phyloP scores from a whole-genome alignment of 2,113 vertebrate genomes.

The Lophochroa leadbeateri region DNA sequence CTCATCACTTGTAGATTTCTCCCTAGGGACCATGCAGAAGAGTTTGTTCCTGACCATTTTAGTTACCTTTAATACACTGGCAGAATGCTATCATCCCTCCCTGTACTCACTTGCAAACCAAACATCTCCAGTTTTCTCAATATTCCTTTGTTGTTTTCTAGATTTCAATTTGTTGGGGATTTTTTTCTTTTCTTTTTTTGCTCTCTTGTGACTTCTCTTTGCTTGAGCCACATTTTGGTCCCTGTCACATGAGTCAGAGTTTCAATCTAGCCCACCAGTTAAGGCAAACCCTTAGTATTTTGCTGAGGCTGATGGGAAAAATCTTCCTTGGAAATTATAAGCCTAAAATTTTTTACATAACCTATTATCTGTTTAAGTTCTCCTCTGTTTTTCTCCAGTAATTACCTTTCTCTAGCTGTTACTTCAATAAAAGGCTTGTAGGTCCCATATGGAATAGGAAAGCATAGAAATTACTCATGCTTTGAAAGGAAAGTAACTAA shows the following conservation, averaged over 20 bases:
- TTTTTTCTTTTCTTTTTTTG: neutral
- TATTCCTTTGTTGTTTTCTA: neutral
- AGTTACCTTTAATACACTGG: neutral
- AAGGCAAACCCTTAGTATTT: neutral
- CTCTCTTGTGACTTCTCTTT: neutral
- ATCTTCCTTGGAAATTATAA: neutral
- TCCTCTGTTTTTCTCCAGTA: neutral
- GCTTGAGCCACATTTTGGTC: neutral
- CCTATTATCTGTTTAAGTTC: neutral
- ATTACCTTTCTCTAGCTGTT: slow-evolving; percentile 5
- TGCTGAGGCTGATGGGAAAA: neutral
- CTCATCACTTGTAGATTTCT: neutral
- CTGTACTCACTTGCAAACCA: neutral
- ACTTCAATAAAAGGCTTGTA: neutral
- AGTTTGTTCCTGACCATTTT: neutral
- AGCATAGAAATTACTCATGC: neutral
- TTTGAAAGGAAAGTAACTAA: neutral
- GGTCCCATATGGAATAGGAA: slow-evolving; percentile 6
- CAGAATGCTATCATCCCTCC: neutral
- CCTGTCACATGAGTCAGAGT: fast-evolving
- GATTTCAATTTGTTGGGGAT: neutral
- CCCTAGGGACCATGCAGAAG: neutral
- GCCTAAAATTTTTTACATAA: neutral
- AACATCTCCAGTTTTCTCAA: neutral
- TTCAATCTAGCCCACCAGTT: neutral